A percentile compares a stretch with the other conserved stretches of the same genome.
Conservation (phyloP, 64 coral and sea anemone species). For the Platygyra sinensis region DNA sequence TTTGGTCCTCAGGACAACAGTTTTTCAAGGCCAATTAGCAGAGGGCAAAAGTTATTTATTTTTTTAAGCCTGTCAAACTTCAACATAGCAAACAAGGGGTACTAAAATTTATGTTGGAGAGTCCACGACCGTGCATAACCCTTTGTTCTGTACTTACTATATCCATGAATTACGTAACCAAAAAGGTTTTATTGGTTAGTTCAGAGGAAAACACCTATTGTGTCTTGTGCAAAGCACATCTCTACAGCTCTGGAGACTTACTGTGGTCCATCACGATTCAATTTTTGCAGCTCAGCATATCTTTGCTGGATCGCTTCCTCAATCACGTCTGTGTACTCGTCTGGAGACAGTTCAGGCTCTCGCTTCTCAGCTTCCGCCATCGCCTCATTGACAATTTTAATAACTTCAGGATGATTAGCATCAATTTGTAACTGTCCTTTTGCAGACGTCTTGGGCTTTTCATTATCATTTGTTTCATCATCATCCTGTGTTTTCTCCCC, state of each 20-base stretch:
- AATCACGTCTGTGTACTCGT: conserved; percentile 84
- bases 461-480: background rate
- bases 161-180: no score
- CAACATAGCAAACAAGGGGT: no score
- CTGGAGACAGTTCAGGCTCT: conserved; percentile 84
- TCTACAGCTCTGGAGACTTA: conserved; percentile 26
- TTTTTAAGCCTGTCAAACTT: no score
- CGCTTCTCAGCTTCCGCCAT: conserved; percentile 80
- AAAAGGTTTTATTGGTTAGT: no score
- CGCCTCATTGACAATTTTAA: conserved; percentile 76
- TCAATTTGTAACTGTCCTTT: conserved; percentile 57
- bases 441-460: conserved; percentile 11
- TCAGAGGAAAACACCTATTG: no score
- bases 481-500: conserved; percentile 3
- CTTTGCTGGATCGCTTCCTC: conserved; percentile 89
- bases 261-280: conserved; percentile 63
- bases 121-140: no score
- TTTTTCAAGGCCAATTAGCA: no score
- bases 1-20: no score
- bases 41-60: no score
- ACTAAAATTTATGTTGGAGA: no score
- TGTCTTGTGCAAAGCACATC: no score
- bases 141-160: no score
- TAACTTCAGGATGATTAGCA: conserved; percentile 89
- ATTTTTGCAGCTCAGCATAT: conserved; percentile 77